Evolutionary conservation across 2,113 vertebrate genomes (phyloP).

Genomic region (Triplophysa dalaica): DNA sequence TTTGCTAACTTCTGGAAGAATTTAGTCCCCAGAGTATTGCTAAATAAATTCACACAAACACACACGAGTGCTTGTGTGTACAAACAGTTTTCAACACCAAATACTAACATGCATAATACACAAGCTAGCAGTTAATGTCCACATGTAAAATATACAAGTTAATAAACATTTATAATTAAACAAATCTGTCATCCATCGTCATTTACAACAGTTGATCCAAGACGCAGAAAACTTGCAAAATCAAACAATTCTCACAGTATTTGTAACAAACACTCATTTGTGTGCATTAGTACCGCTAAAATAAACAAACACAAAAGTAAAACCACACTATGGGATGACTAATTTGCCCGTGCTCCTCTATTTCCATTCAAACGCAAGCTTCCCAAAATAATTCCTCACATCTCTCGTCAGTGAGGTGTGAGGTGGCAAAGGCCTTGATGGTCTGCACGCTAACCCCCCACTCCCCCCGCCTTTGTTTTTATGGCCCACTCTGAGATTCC

Average conservation of each 20-base stretch:
- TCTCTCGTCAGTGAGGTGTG: conserved; percentile 76
- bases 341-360: conserved; percentile 63
- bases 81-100: not conserved
- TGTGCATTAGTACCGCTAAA: not conserved
- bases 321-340: not conserved
- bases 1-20: no score
- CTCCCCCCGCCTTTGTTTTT: conserved; percentile 63
- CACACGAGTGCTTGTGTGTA: no score
- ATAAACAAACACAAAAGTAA: not conserved
- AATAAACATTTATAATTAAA: not conserved
- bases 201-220: not conserved
- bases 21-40: no score
- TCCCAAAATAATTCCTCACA: conserved; percentile 81
- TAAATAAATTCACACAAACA: no score
- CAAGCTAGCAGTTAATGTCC: no score
- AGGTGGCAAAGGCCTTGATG: conserved; percentile 72
- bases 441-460: conserved; percentile 66
- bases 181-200: no score
- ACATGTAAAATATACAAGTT: not conserved
- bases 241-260: not conserved
- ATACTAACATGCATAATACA: no score
- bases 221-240: not conserved
- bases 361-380: conserved; percentile 72
- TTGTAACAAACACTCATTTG: not conserved
- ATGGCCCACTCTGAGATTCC: conserved; percentile 48